These are phyloP conservation scores for Hirtodrosophila confusa DNA, from an alignment of 2,888 invertebrate species.

Conservation along the genomic window DNA sequence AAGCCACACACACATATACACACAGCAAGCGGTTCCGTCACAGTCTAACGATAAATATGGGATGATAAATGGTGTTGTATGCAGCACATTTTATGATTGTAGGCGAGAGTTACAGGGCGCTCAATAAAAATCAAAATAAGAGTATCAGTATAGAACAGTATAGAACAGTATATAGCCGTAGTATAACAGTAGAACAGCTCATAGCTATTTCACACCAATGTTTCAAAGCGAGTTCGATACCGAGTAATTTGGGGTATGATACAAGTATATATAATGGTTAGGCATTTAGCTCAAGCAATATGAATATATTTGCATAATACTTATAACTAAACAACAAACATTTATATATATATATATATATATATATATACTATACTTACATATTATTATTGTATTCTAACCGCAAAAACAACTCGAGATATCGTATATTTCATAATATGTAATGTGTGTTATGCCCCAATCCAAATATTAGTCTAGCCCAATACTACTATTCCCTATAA, in stretches of 20 bases:
- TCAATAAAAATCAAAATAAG: constrained; percentile 8
- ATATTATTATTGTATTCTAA: constrained; percentile 57
- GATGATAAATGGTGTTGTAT: constrained; percentile 33
- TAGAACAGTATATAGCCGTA: constrained; percentile 8
- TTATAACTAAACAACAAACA: constrained; percentile 43
- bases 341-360: constrained; percentile 41
- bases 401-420: constrained; percentile 47
- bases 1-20: constrained; percentile 7
- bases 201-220: constrained; percentile 1
- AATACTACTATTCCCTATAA: constrained; percentile 15
- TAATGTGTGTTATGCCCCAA: constrained; percentile 33
- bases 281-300: constrained; percentile 75
- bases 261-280: constrained; percentile 52
- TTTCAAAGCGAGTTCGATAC: constrained; percentile 27
- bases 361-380: constrained; percentile 35
- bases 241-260: constrained; percentile 18
- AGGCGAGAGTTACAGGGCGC: constrained; percentile 19
- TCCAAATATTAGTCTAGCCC: constrained; percentile 33
- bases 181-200: constrained; percentile 21
- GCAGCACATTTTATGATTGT: constrained; percentile 28
- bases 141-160: constrained; percentile 7
- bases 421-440: constrained; percentile 48
- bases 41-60: constrained; percentile 41
- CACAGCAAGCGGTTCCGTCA: constrained; percentile 71
- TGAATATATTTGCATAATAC: constrained; percentile 15